Percentiles rank a stretch among this genome's conserved stretches.
Conservation (phyloP, 2,888 invertebrate species). For the Nemoura dubitans region DNA sequence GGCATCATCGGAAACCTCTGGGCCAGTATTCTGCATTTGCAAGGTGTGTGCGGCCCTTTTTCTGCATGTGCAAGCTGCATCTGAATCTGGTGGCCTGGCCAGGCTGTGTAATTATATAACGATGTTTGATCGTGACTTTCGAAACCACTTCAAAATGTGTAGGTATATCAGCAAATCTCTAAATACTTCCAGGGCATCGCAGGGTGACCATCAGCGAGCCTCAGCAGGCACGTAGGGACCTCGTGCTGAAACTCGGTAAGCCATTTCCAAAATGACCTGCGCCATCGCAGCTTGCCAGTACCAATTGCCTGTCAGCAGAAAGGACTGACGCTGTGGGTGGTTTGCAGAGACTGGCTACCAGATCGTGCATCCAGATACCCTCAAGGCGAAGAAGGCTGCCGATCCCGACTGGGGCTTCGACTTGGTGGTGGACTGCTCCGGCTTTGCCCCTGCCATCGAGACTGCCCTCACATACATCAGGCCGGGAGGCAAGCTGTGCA, state of each 20-base stretch:
- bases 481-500: constrained; percentile 71
- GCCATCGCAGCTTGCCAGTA: constrained; percentile 43
- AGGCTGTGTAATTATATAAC: too few relatives aligned
- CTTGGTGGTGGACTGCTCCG: constrained; percentile 77
- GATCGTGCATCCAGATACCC: constrained; percentile 65
- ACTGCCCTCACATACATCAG: constrained; percentile 66
- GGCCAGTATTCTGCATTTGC: constrained; percentile 71
- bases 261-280: too few relatives aligned
- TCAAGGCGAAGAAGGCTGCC: constrained; percentile 58
- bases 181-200: constrained; percentile 61
- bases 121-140: too few relatives aligned
- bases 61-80: too few relatives aligned
- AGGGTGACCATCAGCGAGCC: constrained; percentile 76
- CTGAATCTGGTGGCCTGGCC: too few relatives aligned
- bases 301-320: too few relatives aligned
- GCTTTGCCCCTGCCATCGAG: constrained; percentile 75
- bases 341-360: constrained; percentile 70
- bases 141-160: too few relatives aligned
- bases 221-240: constrained; percentile 60
- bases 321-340: neutral
- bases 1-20: constrained; percentile 80
- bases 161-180: too few relatives aligned
- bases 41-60: constrained; percentile 63
- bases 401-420: constrained; percentile 65
- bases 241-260: constrained; percentile 63